Percentiles rank a stretch among this genome's conserved stretches.
Evolutionary conservation across 2,888 invertebrate species (phyloP).

Genomic region (Hofmannophila pseudospretella): DNA sequence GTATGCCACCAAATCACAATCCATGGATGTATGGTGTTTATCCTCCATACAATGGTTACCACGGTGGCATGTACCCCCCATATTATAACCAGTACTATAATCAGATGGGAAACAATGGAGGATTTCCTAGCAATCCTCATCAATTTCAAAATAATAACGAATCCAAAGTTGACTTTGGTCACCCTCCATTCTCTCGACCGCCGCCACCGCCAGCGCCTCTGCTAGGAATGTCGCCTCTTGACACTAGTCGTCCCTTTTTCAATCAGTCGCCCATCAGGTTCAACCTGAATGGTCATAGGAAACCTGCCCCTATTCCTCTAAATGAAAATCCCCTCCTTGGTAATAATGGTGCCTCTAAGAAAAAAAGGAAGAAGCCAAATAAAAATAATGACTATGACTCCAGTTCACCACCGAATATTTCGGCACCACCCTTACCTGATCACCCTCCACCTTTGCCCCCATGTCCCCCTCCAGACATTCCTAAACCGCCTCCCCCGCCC

Average conservation of each 20-base stretch:
- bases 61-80: conserved; percentile 63
- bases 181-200: conserved; percentile 52
- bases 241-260: conserved; percentile 60
- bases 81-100: conserved; percentile 71
- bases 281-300: conserved; percentile 61
- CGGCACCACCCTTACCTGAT: conserved; percentile 75
- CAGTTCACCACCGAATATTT: conserved; percentile 36
- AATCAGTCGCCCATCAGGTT: conserved; percentile 68
- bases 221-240: conserved; percentile 65
- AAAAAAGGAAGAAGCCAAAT: conserved; percentile 84
- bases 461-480: conserved; percentile 67
- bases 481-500: conserved; percentile 47
- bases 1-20: conserved; percentile 57
- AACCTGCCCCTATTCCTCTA: conserved; percentile 52
- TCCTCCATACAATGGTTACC: conserved; percentile 58
- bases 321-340: conserved; percentile 61
- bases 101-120: conserved; percentile 53
- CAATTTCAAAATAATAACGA: conserved; percentile 56
- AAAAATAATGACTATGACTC: conserved; percentile 74
- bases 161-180: conserved; percentile 37
- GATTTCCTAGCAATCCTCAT: conserved; percentile 40
- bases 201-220: conserved; percentile 53
- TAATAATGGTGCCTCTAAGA: conserved; percentile 79
- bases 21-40: conserved; percentile 68
- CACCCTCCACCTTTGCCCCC: conserved; percentile 75